A percentile compares a stretch with the other conserved stretches of the same genome.
These are phyloP conservation scores for Stichodactyla mertensii DNA, from an alignment of 64 coral and sea anemone genomes.

Conservation along the genomic window DNA sequence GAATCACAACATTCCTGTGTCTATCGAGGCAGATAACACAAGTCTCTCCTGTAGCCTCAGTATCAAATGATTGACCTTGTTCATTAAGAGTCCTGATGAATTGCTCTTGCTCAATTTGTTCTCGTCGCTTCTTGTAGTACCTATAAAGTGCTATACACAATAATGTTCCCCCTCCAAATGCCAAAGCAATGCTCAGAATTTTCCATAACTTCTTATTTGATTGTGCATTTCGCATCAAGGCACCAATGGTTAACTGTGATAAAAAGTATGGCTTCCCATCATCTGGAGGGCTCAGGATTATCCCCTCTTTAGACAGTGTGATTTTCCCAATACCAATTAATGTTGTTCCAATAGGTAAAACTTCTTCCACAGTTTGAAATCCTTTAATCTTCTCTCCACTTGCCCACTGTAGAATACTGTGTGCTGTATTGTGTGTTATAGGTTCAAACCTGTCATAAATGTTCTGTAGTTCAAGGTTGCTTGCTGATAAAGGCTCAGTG, in stretches of 20 bases:
- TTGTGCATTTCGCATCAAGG: conserved; percentile 63
- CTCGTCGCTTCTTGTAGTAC: conserved; percentile 57
- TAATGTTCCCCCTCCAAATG: conserved; percentile 69
- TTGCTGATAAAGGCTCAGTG: conserved; percentile 67
- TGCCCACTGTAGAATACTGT: conserved; percentile 84
- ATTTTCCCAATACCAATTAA: conserved; percentile 83
- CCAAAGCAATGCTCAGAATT: conserved; percentile 66
- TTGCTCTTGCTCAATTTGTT: conserved; percentile 37
- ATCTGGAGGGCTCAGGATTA: conserved; percentile 51
- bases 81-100: not conserved
- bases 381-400: conserved; percentile 96
- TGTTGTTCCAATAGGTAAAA: conserved; percentile 71
- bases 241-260: conserved; percentile 71
- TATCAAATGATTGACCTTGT: not conserved
- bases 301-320: conserved; percentile 45
- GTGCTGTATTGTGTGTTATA: conserved; percentile 39
- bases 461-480: conserved; percentile 60
- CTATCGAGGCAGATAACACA: conserved; percentile 93
- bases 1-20: conserved; percentile 84
- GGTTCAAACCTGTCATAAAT: conserved; percentile 94
- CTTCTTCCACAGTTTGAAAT: conserved; percentile 83
- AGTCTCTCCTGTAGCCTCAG: conserved; percentile 13
- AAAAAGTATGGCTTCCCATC: conserved; percentile 64
- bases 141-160: conserved; percentile 56
- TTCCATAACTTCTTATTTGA: conserved; percentile 71